Base-by-base conservation (phyloP, 2,888 invertebrate genomes). In the Smittia aterrima region DNA sequence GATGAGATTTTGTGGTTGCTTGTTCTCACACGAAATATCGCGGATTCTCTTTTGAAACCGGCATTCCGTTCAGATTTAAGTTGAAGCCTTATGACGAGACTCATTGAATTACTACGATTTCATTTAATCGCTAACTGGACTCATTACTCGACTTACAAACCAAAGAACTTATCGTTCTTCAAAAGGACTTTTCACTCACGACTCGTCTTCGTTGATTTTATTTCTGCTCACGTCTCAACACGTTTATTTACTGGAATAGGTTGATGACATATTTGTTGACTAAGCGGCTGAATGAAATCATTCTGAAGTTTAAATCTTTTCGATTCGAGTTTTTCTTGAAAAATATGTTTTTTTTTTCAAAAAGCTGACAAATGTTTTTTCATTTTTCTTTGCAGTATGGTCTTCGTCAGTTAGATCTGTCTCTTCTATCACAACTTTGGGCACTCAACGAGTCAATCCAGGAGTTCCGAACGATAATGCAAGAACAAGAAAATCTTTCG, bases 371-470 rank as follows among this genome's bases (percentile, higher is more conserved):
- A n/a, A n/a, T n/a, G n/a, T n/a, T n/a, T n/a, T n/a, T n/a, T n/a
- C n/a, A n/a, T n/a, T n/a, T n/a, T n/a, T n/a, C n/a, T n/a, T 88
- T 89, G 66, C 87, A 96, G 96, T 93, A 92, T 79, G 92, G 92
- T 78, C 86, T 96, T 27, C 89, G 96, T 72, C 95, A 95, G 82
- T 82, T 96, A 82, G 96, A 96, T 84, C 86, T 96, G 78, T 92
- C 94, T 0, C 85, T 96, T 73, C 86, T 96, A 58, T 94, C 94
- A 2, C 96, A 96, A 83, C 86, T 96, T 77, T 95, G 95, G 94
- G 90, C 93, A 0, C 86, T 96, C 71, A 95, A 95, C 83, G 95
- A 96, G 82, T 91, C 94, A 54, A 95, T 96, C 82, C 93, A 95
- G 79, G 92, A 95, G 77, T 95, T 93, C 85, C 88, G 92, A 64